These are phyloP conservation scores for Pseudocheirus occidentalis DNA, from an alignment of 2,797 vertebrate species.

Conservation along the genomic window DNA sequence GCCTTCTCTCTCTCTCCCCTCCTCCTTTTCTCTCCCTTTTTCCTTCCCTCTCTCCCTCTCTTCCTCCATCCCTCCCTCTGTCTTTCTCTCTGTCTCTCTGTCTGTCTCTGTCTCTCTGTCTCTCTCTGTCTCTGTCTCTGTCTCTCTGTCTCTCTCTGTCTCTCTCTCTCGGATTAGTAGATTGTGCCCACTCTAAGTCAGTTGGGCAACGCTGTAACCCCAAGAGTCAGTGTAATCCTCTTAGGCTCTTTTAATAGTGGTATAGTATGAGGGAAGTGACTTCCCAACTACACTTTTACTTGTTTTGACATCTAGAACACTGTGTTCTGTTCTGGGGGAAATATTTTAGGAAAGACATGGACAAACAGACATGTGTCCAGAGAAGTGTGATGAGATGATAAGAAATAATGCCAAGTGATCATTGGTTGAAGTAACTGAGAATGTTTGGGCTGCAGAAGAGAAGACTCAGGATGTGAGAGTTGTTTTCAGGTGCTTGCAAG, in stretches of 20 bases:
- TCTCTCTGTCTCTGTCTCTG: too few species aligned
- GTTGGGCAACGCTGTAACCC: not conserved
- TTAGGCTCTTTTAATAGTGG: not conserved
- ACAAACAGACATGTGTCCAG: not conserved
- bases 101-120: too few species aligned
- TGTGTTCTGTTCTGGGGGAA: not conserved
- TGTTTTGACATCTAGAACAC: not conserved
- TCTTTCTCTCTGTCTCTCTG: too few species aligned
- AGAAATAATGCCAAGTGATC: not conserved
- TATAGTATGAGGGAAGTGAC: not conserved
- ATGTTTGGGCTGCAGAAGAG: not conserved
- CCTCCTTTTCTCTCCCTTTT: too few species aligned
- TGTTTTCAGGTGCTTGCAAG: not conserved
- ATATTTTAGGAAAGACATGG: not conserved
- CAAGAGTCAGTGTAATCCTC: not conserved
- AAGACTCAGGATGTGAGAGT: not conserved
- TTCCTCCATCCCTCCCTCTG: too few species aligned
- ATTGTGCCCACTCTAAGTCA: not conserved
- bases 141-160: too few species aligned
- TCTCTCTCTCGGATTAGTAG: not conserved
- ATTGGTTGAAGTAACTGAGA: not conserved
- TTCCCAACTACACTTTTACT: not conserved
- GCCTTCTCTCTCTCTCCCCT: too few species aligned
- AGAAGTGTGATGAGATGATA: not conserved
- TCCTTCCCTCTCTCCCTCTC: too few species aligned